Percentiles rank a stretch among this genome's conserved stretches.
phyloP scores from a whole-genome alignment of 2,113 vertebrate genomes.

The Antechinus flavipes region DNA sequence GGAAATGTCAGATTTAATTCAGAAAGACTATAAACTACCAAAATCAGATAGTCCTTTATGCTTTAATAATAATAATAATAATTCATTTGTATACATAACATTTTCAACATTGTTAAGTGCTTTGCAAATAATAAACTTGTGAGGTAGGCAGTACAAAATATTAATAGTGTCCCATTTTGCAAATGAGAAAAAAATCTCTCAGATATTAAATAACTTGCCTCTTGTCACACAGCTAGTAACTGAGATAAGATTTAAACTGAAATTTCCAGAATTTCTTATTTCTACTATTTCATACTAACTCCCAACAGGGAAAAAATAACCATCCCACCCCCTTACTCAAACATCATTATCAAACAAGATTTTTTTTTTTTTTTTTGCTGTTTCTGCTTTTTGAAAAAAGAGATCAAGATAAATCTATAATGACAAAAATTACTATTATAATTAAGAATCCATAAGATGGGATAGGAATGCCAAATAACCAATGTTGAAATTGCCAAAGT shows the following conservation, averaged over 20 bases:
- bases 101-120: not conserved
- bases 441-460: not conserved
- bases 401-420: not conserved
- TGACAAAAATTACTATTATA: not conserved
- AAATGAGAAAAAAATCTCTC: not conserved
- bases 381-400: not conserved
- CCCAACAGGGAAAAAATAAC: not conserved
- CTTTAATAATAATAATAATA: not conserved
- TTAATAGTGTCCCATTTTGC: not conserved
- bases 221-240: not conserved
- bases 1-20: slow-evolving; percentile 36
- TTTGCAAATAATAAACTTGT: not conserved
- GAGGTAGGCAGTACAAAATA: not conserved
- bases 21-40: slow-evolving; percentile 41
- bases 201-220: not conserved
- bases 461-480: not conserved
- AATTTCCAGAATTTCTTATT: not conserved
- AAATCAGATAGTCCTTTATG: not conserved
- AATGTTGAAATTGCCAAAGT: not conserved
- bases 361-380: not conserved
- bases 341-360: not conserved
- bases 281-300: not conserved
- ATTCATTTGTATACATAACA: not conserved
- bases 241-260: not conserved
- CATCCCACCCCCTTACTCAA: not conserved